These are phyloP conservation scores for Anhinga anhinga DNA, from an alignment of 2,113 vertebrate species.

Conservation along the genomic window DNA sequence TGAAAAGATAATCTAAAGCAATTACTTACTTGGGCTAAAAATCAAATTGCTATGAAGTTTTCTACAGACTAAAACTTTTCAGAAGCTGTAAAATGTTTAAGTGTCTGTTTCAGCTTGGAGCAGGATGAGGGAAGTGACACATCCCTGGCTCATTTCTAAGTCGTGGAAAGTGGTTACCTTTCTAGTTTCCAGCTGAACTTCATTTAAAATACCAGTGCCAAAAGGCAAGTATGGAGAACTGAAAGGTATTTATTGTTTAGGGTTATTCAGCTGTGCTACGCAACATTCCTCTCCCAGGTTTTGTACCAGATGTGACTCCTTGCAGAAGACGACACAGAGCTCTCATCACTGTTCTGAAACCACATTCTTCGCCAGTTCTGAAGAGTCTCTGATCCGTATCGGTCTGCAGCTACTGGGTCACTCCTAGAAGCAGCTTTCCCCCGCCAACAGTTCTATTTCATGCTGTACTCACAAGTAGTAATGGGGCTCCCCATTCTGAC, in stretches of 20 bases:
- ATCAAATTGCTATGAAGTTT: background rate
- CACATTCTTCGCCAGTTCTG: background rate
- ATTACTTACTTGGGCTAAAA: constrained; percentile 8
- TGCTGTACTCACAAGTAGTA: background rate
- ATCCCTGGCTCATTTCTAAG: background rate
- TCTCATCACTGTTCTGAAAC: background rate
- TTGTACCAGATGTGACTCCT: background rate
- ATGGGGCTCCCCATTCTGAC: background rate
- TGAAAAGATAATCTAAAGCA: constrained; percentile 10
- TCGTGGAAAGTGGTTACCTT: background rate
- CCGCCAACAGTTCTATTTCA: background rate
- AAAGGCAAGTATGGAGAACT: background rate
- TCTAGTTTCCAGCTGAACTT: background rate
- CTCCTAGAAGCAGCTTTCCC: background rate
- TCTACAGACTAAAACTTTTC: constrained; percentile 11
- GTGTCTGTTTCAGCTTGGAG: background rate
- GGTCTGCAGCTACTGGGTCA: background rate
- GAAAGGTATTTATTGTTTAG: background rate
- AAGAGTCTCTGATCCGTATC: background rate
- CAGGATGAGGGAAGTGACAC: background rate
- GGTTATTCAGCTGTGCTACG: background rate
- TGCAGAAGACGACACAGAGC: background rate
- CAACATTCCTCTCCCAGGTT: background rate
- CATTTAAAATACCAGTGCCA: background rate
- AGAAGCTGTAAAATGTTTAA: constrained; percentile 23